These are phyloP conservation scores for Scotopteryx bipunctaria DNA, from an alignment of 2,888 invertebrate species.

Conservation along the genomic window DNA sequence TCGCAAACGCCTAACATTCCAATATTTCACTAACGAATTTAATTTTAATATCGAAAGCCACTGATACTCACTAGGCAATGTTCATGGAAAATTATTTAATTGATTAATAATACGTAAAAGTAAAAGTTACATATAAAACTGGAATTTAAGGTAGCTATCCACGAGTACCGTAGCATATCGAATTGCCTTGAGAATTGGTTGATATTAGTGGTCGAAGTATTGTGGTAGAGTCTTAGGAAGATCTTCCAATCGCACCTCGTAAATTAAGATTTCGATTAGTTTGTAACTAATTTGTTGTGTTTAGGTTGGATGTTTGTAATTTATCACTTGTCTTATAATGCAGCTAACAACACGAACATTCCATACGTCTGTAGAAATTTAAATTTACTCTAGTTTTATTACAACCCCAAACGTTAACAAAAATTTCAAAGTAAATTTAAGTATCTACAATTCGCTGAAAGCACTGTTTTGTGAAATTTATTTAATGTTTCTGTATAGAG, in stretches of 20 bases:
- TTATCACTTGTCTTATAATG: constrained; percentile 38
- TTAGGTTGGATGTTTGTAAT: constrained; percentile 49
- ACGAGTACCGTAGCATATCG: constrained; percentile 67
- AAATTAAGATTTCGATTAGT: constrained; percentile 56
- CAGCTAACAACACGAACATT: constrained; percentile 51
- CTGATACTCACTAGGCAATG: constrained; percentile 57
- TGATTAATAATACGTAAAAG: constrained; percentile 19
- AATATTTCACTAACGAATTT: constrained; percentile 47
- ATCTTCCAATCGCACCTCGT: constrained; percentile 66
- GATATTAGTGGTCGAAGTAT: constrained; percentile 56
- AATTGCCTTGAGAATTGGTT: constrained; percentile 43
- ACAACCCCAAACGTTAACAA: constrained; percentile 3
- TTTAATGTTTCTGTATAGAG: constrained; percentile 52
- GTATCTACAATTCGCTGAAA: constrained; percentile 42
- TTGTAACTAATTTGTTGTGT: constrained; percentile 38
- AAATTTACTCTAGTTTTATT: constrained; percentile 44
- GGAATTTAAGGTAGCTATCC: constrained; percentile 32
- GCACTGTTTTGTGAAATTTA: constrained; percentile 46
- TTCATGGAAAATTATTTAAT: constrained; percentile 33
- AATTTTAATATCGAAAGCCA: constrained; percentile 53
- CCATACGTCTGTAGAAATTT: constrained; percentile 55
- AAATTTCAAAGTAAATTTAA: constrained; percentile 45
- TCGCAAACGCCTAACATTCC: constrained; percentile 62
- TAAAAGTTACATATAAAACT: constrained; percentile 38
- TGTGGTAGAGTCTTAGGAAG: constrained; percentile 69